phyloP scores from a whole-genome alignment of 2,113 vertebrate species.

The Trematocara unimaculatum region DNA sequence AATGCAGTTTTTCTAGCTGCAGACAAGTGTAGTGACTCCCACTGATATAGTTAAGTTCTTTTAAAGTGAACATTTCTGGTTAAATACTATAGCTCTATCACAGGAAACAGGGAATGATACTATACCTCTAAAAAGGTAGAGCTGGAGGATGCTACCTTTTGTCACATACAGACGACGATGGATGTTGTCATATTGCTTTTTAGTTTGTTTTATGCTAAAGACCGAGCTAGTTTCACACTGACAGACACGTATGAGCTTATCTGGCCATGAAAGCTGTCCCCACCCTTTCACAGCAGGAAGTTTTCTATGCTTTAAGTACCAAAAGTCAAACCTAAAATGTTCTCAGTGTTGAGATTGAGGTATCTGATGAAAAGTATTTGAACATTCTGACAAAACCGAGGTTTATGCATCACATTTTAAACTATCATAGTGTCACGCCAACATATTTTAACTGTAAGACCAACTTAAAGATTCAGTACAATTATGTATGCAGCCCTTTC shows the following conservation, averaged over 20 bases:
- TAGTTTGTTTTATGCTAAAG: not conserved
- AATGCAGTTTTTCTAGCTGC: fast-evolving
- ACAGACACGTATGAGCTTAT: not conserved
- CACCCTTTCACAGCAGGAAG: not conserved
- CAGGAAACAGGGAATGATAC: not conserved
- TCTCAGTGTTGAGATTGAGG: not conserved
- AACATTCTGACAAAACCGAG: not conserved
- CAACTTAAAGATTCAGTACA: not conserved
- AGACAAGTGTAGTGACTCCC: not conserved
- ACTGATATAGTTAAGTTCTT: not conserved
- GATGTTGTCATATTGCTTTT: not conserved
- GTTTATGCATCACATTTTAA: not conserved
- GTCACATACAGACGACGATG: not conserved
- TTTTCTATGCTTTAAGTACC: not conserved
- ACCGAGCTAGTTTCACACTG: not conserved
- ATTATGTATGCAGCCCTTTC: not conserved
- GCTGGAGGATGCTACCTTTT: not conserved
- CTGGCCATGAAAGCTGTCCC: not conserved
- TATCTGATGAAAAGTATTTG: not conserved
- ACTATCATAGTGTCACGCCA: not conserved
- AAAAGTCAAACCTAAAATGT: not conserved
- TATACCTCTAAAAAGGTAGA: not conserved
- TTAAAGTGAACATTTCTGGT: not conserved
- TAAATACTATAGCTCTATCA: not conserved
- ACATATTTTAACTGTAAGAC: not conserved